phyloP scores from a whole-genome alignment of 2,797 vertebrate species.

The Cyclopterus lumpus region DNA sequence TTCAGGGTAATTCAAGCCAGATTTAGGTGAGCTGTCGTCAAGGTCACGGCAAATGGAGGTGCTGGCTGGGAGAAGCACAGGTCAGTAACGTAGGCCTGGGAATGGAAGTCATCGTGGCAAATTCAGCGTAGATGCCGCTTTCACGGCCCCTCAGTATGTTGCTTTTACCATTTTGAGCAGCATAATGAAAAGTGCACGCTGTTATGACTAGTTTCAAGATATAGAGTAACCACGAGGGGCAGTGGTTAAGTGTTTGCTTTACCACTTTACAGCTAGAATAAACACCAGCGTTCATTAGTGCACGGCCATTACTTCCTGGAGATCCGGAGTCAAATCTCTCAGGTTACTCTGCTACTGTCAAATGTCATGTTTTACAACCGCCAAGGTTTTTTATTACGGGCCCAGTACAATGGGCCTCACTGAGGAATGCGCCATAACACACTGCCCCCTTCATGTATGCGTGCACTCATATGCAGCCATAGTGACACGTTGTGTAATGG shows the following conservation, averaged over 20 bases:
- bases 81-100: constrained; percentile 58
- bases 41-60: constrained; percentile 59
- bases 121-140: constrained; percentile 35
- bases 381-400: constrained; percentile 68
- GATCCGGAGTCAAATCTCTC: constrained; percentile 69
- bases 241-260: constrained; percentile 52
- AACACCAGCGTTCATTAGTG: constrained; percentile 66
- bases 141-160: constrained; percentile 23
- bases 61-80: constrained; percentile 39
- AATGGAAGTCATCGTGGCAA: constrained; percentile 60
- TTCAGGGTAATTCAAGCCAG: constrained; percentile 70
- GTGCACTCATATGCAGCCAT: constrained; percentile 21
- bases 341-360: constrained; percentile 74
- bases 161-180: constrained; percentile 25
- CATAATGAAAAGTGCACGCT: constrained; percentile 41
- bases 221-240: constrained; percentile 55
- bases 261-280: constrained; percentile 54
- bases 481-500: constrained; percentile 65
- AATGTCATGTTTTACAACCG: constrained; percentile 73
- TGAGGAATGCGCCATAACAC: constrained; percentile 60
- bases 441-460: constrained; percentile 5
- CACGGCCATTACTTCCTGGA: constrained; percentile 56
- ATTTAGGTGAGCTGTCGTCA: constrained; percentile 66
- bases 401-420: constrained; percentile 67
- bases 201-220: constrained; percentile 32